A percentile compares a stretch with the other conserved stretches of the same genome.
Conservation (phyloP, 2,797 vertebrate species). For the Pitangus sulphuratus region DNA sequence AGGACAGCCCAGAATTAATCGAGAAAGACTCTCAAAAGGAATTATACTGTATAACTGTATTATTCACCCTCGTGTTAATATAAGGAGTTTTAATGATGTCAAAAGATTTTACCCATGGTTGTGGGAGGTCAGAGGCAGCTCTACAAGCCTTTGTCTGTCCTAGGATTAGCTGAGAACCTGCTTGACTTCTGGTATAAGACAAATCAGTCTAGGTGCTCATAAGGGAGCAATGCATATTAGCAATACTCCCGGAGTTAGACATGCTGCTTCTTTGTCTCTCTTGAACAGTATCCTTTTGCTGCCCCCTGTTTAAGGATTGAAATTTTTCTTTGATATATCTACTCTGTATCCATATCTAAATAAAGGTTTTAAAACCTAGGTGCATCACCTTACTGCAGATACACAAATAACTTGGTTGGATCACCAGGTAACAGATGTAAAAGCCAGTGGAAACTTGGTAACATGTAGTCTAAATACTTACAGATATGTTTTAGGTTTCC, state of each 20-base stretch:
- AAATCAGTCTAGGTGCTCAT: not conserved
- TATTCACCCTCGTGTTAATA: conserved; percentile 60
- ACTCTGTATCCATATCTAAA: not conserved
- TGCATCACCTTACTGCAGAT: not conserved
- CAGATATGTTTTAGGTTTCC: not conserved
- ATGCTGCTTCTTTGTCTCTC: not conserved
- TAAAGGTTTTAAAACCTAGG: not conserved
- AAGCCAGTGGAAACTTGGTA: not conserved
- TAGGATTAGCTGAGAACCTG: not conserved
- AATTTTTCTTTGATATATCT: not conserved
- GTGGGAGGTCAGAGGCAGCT: not conserved
- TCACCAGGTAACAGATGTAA: not conserved
- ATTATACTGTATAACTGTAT: conserved; percentile 72
- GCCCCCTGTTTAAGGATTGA: not conserved
- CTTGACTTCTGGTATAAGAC: not conserved
- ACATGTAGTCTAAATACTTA: not conserved
- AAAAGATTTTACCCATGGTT: not conserved
- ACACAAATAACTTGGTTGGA: not conserved
- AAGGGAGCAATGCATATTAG: not conserved
- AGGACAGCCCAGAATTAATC: conserved; percentile 78
- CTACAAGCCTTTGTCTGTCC: not conserved
- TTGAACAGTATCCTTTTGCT: not conserved
- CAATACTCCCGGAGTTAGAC: not conserved
- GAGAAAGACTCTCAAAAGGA: conserved; percentile 71
- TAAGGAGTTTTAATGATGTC: not conserved